phyloP scores from a whole-genome alignment of 2,888 invertebrate genomes.

The Blastobasis adustella region DNA sequence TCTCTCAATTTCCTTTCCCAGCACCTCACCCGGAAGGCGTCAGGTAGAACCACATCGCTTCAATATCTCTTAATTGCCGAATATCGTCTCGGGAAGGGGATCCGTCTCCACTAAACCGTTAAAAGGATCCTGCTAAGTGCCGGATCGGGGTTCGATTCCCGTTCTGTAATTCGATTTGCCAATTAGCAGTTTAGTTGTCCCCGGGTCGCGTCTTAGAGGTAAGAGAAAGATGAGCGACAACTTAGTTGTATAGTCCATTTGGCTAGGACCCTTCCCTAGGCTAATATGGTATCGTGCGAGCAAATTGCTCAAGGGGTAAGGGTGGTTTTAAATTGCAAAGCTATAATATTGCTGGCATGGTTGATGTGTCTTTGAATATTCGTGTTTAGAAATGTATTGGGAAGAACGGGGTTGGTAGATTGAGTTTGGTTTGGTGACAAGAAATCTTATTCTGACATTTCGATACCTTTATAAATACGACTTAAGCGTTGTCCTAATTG shows the following conservation, averaged over 20 bases:
- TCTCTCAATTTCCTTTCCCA: no score
- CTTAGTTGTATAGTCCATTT: constrained; percentile 33
- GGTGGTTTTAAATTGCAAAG: no score
- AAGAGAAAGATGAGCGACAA: constrained; percentile 35
- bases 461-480: no score
- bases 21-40: no score
- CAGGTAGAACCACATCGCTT: constrained; percentile 5
- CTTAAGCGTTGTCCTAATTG: no score
- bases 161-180: constrained; percentile 70
- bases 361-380: no score
- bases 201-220: constrained; percentile 52
- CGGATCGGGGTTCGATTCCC: constrained; percentile 68
- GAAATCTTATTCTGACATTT: no score
- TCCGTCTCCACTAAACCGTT: constrained; percentile 70
- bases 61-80: constrained; percentile 62
- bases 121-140: constrained; percentile 71
- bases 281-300: background rate
- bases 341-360: no score
- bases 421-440: no score
- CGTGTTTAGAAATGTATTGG: no score
- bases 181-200: constrained; percentile 70
- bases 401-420: no score
- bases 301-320: no score
- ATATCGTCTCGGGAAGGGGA: constrained; percentile 64
- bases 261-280: constrained; percentile 25